Evolutionary conservation across 2,113 vertebrate genomes (phyloP).

Genomic region (Entosphenus tridentatus): DNA sequence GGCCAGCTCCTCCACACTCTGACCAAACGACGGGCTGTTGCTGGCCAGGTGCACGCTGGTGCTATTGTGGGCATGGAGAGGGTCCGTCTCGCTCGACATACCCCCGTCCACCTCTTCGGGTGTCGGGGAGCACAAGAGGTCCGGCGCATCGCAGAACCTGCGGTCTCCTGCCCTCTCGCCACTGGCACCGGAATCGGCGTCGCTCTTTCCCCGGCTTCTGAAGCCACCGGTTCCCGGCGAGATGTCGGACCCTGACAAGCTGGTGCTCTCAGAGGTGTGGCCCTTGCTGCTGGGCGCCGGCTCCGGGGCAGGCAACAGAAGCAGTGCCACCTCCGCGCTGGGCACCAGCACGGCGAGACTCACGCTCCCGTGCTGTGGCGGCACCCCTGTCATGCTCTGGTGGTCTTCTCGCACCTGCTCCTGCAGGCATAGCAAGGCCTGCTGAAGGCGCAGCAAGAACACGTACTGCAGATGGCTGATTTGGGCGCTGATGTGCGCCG

Average conservation of each 20-base stretch:
- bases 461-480: slow-evolving; percentile 92
- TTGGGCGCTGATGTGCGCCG: slow-evolving; percentile 37
- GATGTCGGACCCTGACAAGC: slow-evolving; percentile 53
- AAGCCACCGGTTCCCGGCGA: slow-evolving; percentile 16
- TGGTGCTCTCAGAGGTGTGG: slow-evolving; percentile 55
- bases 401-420: slow-evolving; percentile 44
- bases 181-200: slow-evolving; percentile 15
- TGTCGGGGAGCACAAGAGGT: slow-evolving; percentile 19
- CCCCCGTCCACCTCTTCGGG: slow-evolving; percentile 19
- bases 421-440: slow-evolving; percentile 42
- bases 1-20: slow-evolving; percentile 19
- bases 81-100: slow-evolving; percentile 8
- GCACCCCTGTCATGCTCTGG: slow-evolving; percentile 22
- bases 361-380: slow-evolving; percentile 21
- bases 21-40: not conserved
- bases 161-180: slow-evolving; percentile 18
- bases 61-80: not conserved
- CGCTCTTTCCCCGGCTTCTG: slow-evolving; percentile 25
- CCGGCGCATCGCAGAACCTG: slow-evolving; percentile 18
- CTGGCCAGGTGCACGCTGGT: slow-evolving; percentile 12
- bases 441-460: slow-evolving; percentile 64
- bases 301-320: slow-evolving; percentile 29
- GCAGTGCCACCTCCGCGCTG: slow-evolving; percentile 41
- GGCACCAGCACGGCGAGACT: slow-evolving; percentile 46
- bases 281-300: slow-evolving; percentile 25